Base-by-base conservation (phyloP, 1,140 invertebrate genomes). In the Drosophila bocki region DNA sequence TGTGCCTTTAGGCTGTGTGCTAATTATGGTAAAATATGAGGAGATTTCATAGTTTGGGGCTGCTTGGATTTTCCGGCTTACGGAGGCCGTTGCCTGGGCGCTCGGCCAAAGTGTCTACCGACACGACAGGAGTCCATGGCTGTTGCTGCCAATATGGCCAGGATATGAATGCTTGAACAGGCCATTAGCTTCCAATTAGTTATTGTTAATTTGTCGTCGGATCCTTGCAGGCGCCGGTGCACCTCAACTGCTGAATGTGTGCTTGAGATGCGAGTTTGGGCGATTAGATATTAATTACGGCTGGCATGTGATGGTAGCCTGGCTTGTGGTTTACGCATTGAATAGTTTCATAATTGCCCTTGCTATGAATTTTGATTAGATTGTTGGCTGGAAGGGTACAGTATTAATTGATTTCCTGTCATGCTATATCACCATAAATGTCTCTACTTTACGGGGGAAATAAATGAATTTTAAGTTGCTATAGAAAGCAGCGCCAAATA, bases 191-290 rank as follows among this genome's bases (percentile, higher is more conserved):
- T 65, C 69, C 76, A 87, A 87, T 88, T 87, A 87, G 80, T 83
- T 88, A 80, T 88, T 87, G 84, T 87, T 88, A 88, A 88, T 88
- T 80, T 87, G 84, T 78, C 77, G 54, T 84, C 74, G 69, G 59
- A n/a, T 58, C 53, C 41, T 32, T 47, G 58, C 45, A 51, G 33
- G 13, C 45, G 41, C 59, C 60, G 57, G 50, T 75, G 78, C 68
- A 67, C 62, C 61, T 68, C 53, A 32, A 17, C n/a, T 11, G 35
- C 41, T 33, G 33, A 29, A 26, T 11, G n/a, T 50, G 53, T 29
- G 37, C 12, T 19, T 19, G 37, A 29, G 60, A 65, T 62, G 17
- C 41, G 57, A 33, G 19, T 54, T 33, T 51, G 8, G 29, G 29
- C 19, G 42, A 68, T 59, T 37, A 22, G 37, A 47, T 77, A 77